phyloP scores from a whole-genome alignment of 1,140 invertebrate genomes.

The Apis cerana region DNA sequence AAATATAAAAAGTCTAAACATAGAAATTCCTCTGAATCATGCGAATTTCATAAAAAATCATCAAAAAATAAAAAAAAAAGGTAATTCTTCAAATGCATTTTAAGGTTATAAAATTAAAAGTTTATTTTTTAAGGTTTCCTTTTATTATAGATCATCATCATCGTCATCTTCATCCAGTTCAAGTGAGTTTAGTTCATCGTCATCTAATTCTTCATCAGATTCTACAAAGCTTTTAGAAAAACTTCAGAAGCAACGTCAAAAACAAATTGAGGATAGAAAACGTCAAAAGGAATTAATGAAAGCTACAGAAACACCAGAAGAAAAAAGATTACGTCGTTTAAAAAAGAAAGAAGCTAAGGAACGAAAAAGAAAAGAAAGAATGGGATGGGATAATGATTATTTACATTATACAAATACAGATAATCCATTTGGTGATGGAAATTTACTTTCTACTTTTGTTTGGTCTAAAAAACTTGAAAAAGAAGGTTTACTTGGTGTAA shows the following conservation, averaged over 20 bases:
- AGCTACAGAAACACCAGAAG: conserved; percentile 96
- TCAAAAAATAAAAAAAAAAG: conserved; percentile 65
- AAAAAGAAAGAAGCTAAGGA: conserved; percentile 97
- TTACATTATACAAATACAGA: conserved; percentile 98
- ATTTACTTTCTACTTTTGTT: conserved; percentile 95
- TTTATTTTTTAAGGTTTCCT: background rate
- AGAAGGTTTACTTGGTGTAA: conserved; percentile 92
- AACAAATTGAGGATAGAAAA: conserved; percentile 85
- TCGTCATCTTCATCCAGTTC: conserved; percentile 64
- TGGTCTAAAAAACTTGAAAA: conserved; percentile 98
- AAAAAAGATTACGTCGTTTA: conserved; percentile 93
- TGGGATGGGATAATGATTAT: conserved; percentile 98
- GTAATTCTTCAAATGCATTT: background rate
- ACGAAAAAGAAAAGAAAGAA: conserved; percentile 91
- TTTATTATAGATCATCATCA: conserved; percentile 32
- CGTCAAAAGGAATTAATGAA: conserved; percentile 92
- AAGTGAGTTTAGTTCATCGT: conserved; percentile 42
- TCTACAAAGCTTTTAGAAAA: conserved; percentile 87
- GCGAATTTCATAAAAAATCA: conserved; percentile 58
- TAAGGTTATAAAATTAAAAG: background rate
- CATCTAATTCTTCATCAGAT: conserved; percentile 80
- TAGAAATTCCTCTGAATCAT: conserved; percentile 47
- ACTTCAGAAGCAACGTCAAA: conserved; percentile 87
- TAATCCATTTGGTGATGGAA: conserved; percentile 99
- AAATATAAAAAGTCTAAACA: conserved; percentile 58